Percentiles rank a stretch among this genome's conserved stretches.
phyloP scores from a whole-genome alignment of 2,888 invertebrate species.

The Eupithecia centaureata region DNA sequence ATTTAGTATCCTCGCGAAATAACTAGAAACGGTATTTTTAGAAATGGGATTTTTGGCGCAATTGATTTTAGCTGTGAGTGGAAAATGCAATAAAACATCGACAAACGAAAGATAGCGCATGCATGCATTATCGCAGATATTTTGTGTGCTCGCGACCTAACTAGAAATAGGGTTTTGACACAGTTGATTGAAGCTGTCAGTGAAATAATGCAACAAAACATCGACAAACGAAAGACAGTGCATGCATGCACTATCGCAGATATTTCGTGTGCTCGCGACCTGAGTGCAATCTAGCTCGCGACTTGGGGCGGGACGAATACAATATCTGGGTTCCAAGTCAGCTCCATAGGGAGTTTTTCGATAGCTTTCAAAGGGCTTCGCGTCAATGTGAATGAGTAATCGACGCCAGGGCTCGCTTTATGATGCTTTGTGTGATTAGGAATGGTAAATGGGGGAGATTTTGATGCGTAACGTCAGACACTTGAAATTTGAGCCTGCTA shows the following conservation, averaged over 20 bases:
- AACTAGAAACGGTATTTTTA: no score
- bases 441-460: conserved; percentile 21
- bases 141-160: conserved; percentile 51
- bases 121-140: conserved; percentile 59
- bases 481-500: not conserved
- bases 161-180: not conserved
- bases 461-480: conserved; percentile 3
- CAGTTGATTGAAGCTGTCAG: not conserved
- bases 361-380: conserved; percentile 52
- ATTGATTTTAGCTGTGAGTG: not conserved
- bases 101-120: not conserved
- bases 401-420: conserved; percentile 36
- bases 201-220: not conserved
- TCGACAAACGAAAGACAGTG: conserved; percentile 1
- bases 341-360: conserved; percentile 48
- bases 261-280: conserved; percentile 57
- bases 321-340: conserved; percentile 30
- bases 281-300: conserved; percentile 56
- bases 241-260: conserved; percentile 54
- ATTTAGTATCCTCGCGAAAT: conserved; percentile 55
- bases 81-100: conserved; percentile 5
- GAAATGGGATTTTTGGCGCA: not conserved
- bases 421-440: conserved; percentile 29
- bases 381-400: conserved; percentile 45
- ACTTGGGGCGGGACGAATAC: conserved; percentile 27